These are phyloP conservation scores for Brachionus sp. DNA, from an alignment of 1,140 invertebrate genomes.

Conservation along the genomic window DNA sequence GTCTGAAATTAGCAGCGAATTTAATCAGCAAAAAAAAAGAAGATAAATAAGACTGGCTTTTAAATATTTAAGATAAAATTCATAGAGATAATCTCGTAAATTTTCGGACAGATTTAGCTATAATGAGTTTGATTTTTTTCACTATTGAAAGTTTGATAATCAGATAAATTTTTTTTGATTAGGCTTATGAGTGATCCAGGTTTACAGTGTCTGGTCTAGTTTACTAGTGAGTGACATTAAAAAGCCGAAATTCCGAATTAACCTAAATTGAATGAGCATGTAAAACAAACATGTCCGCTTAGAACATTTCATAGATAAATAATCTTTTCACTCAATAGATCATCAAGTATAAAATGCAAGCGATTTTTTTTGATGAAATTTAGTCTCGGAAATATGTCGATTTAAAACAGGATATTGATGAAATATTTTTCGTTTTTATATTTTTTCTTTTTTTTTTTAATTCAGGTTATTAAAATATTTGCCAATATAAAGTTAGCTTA, in stretches of 20 bases:
- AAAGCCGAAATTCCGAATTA: constrained; percentile 14
- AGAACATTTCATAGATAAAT: neutral
- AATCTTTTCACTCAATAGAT: constrained; percentile 37
- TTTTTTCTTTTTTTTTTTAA: neutral
- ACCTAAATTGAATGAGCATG: constrained; percentile 1
- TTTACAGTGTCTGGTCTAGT: neutral
- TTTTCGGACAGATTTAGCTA: neutral
- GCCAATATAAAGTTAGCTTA: neutral
- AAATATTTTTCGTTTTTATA: constrained; percentile 1
- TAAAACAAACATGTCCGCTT: constrained; percentile 9
- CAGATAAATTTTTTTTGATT: neutral
- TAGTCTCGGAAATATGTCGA: constrained; percentile 5
- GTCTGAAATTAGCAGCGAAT: neutral
- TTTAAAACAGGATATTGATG: constrained; percentile 23
- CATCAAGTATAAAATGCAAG: constrained; percentile 14
- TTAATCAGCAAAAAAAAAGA: neutral
- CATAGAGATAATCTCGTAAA: neutral
- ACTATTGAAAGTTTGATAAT: neutral
- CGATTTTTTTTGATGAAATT: neutral
- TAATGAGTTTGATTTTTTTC: neutral
- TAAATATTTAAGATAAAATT: constrained; percentile 2
- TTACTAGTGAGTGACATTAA: neutral
- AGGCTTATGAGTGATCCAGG: neutral
- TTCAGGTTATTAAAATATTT: constrained; percentile 41
- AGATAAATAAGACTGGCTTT: constrained; percentile 4